These are phyloP conservation scores for Helleia helle DNA, from an alignment of 2,888 invertebrate genomes.

Conservation along the genomic window DNA sequence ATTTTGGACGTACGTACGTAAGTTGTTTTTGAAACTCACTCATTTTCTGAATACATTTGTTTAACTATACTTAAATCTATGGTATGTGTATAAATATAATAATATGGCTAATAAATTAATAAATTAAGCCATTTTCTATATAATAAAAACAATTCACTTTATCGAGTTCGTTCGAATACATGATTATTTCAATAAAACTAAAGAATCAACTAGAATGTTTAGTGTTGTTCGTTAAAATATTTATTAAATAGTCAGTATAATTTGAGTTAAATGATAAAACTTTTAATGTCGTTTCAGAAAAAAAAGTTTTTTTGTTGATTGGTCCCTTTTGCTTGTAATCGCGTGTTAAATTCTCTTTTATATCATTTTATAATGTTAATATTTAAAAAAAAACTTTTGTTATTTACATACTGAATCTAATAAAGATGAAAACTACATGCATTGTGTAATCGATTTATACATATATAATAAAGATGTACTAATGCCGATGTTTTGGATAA, in stretches of 20 bases:
- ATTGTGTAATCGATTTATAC: slow-evolving; percentile 6
- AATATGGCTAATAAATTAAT: slow-evolving; percentile 69
- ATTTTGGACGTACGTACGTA: background rate
- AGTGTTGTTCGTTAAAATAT: slow-evolving; percentile 35
- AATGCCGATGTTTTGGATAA: slow-evolving; percentile 12
- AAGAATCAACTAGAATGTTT: slow-evolving; percentile 54
- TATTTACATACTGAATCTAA: slow-evolving; percentile 49
- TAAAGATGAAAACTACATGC: slow-evolving; percentile 16
- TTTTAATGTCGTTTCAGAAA: slow-evolving; percentile 38
- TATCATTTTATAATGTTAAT: slow-evolving; percentile 44
- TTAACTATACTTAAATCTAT: slow-evolving; percentile 66
- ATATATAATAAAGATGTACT: background rate
- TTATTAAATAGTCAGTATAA: slow-evolving; percentile 40
- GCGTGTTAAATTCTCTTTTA: slow-evolving; percentile 40
- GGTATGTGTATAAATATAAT: slow-evolving; percentile 72
- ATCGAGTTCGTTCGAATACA: slow-evolving; percentile 21
- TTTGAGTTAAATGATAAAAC: slow-evolving; percentile 34
- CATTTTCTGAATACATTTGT: slow-evolving; percentile 56
- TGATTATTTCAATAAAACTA: slow-evolving; percentile 39
- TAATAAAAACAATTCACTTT: slow-evolving; percentile 41
- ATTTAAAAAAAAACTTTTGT: slow-evolving; percentile 40
- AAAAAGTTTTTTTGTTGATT: slow-evolving; percentile 62
- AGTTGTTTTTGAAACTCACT: background rate
- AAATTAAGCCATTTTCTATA: slow-evolving; percentile 50
- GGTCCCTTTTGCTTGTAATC: slow-evolving; percentile 73